Conservation (phyloP, 2,888 invertebrate genomes). For the Ditylenchus weischeri region DNA sequence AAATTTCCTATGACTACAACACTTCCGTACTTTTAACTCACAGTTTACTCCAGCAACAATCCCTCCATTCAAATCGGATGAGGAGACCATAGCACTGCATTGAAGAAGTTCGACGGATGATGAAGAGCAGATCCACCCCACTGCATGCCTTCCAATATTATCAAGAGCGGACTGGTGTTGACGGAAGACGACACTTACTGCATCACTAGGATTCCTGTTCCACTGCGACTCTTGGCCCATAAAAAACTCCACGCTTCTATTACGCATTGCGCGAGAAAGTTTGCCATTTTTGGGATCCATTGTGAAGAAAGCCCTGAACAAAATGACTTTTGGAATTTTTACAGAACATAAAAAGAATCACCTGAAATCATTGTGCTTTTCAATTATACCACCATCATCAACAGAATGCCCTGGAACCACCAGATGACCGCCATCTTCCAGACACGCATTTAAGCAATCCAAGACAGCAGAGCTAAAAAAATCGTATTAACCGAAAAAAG, state of each 20-base stretch:
- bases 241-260: slow-evolving; percentile 88
- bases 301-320: slow-evolving; percentile 77
- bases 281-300: slow-evolving; percentile 93
- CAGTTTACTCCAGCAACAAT: too few species aligned
- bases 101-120: background rate
- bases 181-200: background rate
- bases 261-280: slow-evolving; percentile 95
- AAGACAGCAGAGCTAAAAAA: slow-evolving; percentile 78
- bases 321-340: background rate
- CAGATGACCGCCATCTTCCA: slow-evolving; percentile 86
- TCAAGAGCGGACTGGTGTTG: background rate
- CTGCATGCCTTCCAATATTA: too few species aligned
- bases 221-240: slow-evolving; percentile 56
- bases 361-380: slow-evolving; percentile 81
- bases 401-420: slow-evolving; percentile 87
- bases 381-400: slow-evolving; percentile 68
- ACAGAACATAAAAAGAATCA: slow-evolving; percentile 37
- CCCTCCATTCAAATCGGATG: too few species aligned
- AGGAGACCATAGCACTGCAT: too few species aligned
- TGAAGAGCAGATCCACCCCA: background rate
- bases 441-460: slow-evolving; percentile 87
- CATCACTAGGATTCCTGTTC: slow-evolving; percentile 7
- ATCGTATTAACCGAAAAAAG: background rate
- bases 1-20: too few species aligned
- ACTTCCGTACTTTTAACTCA: too few species aligned